Conservation (phyloP, 2,113 vertebrate species). For the Beaufortia kweichowensis region DNA sequence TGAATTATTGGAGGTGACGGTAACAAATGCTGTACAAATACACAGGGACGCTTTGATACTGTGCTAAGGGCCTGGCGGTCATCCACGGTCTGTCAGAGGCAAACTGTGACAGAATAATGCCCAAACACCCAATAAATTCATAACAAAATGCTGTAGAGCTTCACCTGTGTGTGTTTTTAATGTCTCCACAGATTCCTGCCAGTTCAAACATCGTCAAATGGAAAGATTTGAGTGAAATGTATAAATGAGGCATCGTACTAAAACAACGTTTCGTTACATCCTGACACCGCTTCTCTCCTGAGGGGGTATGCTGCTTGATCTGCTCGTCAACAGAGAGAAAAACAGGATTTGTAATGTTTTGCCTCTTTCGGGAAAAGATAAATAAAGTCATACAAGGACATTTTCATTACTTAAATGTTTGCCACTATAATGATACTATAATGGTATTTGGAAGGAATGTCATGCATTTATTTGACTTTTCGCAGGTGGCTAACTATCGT, state of each 20-base stretch:
- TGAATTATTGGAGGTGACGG: slow-evolving; percentile 26
- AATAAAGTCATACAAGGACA: neutral
- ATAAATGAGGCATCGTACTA: slow-evolving; percentile 7
- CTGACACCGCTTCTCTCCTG: neutral
- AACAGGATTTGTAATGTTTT: neutral
- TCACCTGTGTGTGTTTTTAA: slow-evolving; percentile 8
- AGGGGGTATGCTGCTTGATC: neutral
- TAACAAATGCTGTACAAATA: slow-evolving; percentile 33
- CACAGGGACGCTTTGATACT: slow-evolving; percentile 20
- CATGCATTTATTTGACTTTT: slow-evolving; percentile 1
- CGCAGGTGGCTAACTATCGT: slow-evolving; percentile 32
- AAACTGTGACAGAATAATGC: slow-evolving; percentile 26
- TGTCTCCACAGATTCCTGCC: neutral
- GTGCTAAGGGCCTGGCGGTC: neutral
- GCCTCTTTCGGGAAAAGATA: neutral
- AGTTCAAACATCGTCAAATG: neutral
- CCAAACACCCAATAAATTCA: slow-evolving; percentile 30
- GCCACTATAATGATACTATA: neutral
- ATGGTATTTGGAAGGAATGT: slow-evolving; percentile 23
- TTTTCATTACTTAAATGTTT: no score
- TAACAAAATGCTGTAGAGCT: neutral
- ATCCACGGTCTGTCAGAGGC: slow-evolving; percentile 26
- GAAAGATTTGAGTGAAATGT: neutral
- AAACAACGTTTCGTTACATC: slow-evolving; percentile 3
- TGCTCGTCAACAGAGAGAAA: neutral